phyloP scores from a whole-genome alignment of 2,797 vertebrate species.

The Sitta carolinensis region DNA sequence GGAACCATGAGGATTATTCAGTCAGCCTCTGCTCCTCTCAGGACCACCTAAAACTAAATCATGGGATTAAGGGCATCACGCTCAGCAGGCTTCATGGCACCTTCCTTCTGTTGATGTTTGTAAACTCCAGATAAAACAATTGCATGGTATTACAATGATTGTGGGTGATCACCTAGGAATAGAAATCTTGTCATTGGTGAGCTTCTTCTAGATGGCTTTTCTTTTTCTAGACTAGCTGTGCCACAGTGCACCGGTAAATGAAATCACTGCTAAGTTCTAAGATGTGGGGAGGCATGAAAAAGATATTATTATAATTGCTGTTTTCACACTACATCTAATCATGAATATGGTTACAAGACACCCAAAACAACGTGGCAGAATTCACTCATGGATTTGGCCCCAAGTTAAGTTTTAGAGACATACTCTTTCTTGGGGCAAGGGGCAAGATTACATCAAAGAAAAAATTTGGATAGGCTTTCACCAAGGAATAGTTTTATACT shows the following conservation, averaged over 20 bases:
- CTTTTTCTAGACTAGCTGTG: not conserved
- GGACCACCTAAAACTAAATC: not conserved
- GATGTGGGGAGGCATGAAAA: not conserved
- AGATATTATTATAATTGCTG: not conserved
- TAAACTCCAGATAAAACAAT: conserved; percentile 15
- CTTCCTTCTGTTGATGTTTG: not conserved
- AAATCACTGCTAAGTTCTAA: not conserved
- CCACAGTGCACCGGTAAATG: not conserved
- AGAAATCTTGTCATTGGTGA: not conserved
- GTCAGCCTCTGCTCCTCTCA: not conserved
- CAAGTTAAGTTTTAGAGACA: not conserved
- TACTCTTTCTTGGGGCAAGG: not conserved
- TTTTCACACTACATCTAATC: not conserved
- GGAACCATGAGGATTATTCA: not conserved
- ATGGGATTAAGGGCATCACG: not conserved
- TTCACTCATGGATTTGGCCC: not conserved
- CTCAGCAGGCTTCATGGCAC: not conserved
- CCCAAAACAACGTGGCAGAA: not conserved
- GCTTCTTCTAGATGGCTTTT: not conserved
- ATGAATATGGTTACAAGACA: not conserved
- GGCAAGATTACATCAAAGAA: not conserved
- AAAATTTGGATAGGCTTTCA: not conserved
- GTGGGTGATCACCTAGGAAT: not conserved
- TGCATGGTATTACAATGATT: not conserved
- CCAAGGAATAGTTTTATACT: not conserved